These are phyloP conservation scores for Malachius bipustulatus DNA, from an alignment of 2,888 invertebrate genomes.

Conservation along the genomic window DNA sequence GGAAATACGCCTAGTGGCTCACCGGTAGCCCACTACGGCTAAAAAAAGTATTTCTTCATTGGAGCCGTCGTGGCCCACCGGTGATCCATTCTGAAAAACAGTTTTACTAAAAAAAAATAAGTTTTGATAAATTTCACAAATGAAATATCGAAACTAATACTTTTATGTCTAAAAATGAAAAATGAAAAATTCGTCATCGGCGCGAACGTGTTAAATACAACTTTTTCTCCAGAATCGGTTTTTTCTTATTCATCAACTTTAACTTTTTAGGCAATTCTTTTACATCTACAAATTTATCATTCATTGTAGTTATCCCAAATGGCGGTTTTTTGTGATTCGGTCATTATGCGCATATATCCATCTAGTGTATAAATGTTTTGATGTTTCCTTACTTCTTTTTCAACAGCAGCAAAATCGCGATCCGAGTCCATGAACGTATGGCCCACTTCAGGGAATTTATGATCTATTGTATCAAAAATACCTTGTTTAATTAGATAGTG, in stretches of 20 bases:
- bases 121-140: no score
- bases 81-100: no score
- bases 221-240: no score
- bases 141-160: no score
- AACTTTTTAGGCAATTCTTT: slow-evolving; percentile 1
- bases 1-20: no score
- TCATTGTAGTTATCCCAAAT: not conserved
- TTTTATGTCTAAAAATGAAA: no score
- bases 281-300: not conserved
- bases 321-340: not conserved
- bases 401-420: not conserved
- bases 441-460: slow-evolving; percentile 3
- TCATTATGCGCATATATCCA: not conserved
- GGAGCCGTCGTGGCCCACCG: no score
- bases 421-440: slow-evolving; percentile 1
- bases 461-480: not conserved
- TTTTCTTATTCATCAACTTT: slow-evolving; percentile 2
- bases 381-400: not conserved
- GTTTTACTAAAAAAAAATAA: no score
- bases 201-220: no score
- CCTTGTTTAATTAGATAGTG: not conserved
- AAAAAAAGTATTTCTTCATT: no score
- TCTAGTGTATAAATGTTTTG: not conserved
- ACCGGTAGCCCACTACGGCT: no score
- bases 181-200: no score